Percentiles rank a stretch among this genome's conserved stretches.
phyloP scores from a whole-genome alignment of 2,888 invertebrate genomes.

The Cylindroiulus punctatus region DNA sequence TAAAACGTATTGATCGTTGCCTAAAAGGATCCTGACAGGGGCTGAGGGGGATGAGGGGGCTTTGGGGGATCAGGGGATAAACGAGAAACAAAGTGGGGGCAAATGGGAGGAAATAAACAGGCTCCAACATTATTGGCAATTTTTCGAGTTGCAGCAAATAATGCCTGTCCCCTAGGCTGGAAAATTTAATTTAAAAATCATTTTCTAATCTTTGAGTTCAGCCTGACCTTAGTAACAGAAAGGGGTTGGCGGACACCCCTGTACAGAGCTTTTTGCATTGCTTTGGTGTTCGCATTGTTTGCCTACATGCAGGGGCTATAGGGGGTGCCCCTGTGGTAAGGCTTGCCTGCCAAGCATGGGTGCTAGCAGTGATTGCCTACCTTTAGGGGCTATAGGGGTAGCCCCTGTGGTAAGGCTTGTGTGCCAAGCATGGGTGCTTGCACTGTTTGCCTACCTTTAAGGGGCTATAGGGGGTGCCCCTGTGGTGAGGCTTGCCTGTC shows the following conservation, averaged over 20 bases:
- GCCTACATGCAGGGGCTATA: too few species aligned
- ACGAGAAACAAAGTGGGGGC: neutral
- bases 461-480: too few species aligned
- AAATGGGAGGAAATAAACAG: neutral
- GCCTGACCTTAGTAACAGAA: neutral
- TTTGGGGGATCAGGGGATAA: neutral
- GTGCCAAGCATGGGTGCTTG: neutral
- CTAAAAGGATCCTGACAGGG: neutral
- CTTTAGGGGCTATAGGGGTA: too few species aligned
- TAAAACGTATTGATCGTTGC: neutral
- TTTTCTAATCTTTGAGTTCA: neutral
- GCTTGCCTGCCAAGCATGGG: neutral
- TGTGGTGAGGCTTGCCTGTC: neutral
- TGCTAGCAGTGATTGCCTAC: neutral
- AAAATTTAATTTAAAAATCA: constrained; percentile 1
- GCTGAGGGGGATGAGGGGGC: neutral
- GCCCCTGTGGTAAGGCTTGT: neutral
- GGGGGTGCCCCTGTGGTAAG: too few species aligned
- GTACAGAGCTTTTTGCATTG: neutral
- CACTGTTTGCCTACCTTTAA: too few species aligned
- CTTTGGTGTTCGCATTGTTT: too few species aligned
- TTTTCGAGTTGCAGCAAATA: neutral
- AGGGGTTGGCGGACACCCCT: neutral
- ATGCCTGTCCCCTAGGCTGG: constrained; percentile 1
- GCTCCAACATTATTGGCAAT: neutral